Evolutionary conservation across 2,888 invertebrate species (phyloP).

Genomic region (Papilio protenor): DNA sequence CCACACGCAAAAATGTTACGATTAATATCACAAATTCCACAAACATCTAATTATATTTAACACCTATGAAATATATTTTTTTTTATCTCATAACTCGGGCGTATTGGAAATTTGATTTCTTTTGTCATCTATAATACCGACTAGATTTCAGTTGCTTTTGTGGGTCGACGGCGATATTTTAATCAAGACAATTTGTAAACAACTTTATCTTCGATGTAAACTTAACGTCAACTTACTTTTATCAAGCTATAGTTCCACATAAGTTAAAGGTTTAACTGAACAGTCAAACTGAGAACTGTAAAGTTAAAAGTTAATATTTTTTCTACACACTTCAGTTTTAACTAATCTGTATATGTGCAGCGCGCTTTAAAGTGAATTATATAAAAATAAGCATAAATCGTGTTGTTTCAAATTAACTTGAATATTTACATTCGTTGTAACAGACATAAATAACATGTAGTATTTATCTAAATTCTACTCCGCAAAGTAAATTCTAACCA

Average conservation of each 20-base stretch:
- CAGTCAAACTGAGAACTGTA: no score
- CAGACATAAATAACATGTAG: slow-evolving; percentile 5
- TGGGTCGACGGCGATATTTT: not conserved
- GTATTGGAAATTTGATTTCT: no score
- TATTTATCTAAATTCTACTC: not conserved
- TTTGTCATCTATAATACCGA: no score
- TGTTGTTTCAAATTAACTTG: not conserved
- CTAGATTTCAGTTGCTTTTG: no score
- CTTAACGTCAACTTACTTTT: not conserved
- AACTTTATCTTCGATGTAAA: not conserved
- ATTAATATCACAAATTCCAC: not conserved
- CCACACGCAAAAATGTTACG: not conserved
- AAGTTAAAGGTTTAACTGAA: not conserved
- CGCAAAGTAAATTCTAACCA: not conserved
- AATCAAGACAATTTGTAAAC: not conserved
- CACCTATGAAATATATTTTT: not conserved
- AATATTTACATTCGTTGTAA: slow-evolving; percentile 8
- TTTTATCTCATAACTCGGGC: not conserved
- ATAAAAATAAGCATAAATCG: not conserved
- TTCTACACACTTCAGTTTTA: no score
- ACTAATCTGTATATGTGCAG: no score
- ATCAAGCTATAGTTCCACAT: not conserved
- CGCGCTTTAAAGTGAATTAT: not conserved
- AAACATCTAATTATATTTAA: not conserved
- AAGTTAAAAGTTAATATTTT: no score